These are phyloP conservation scores for Machimus rusticus DNA, from an alignment of 2,888 invertebrate species.

Conservation along the genomic window DNA sequence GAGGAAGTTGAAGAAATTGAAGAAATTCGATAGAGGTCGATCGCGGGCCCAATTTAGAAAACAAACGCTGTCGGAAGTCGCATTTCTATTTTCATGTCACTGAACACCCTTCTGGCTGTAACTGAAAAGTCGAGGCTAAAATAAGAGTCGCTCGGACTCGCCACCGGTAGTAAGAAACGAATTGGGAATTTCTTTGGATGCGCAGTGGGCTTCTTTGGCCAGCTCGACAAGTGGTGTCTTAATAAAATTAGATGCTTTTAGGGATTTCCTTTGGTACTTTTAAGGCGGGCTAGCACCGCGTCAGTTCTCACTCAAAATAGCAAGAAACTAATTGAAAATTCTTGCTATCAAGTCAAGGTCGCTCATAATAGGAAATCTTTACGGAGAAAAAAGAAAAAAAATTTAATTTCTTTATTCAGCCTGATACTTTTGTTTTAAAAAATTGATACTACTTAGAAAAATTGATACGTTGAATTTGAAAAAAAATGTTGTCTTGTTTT, in stretches of 20 bases:
- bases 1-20: neutral
- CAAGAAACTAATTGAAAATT: neutral
- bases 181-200: neutral
- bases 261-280: neutral
- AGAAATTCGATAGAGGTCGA: conserved; percentile 13
- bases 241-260: neutral
- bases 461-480: too few species aligned
- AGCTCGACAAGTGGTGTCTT: neutral
- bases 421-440: neutral
- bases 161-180: neutral
- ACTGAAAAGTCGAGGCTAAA: neutral
- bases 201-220: neutral
- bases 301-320: neutral
- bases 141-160: neutral
- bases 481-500: too few species aligned
- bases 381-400: neutral
- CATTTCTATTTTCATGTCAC: conserved; percentile 28
- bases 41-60: conserved; percentile 17
- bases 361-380: neutral
- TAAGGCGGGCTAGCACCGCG: neutral
- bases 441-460: too few species aligned
- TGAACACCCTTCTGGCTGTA: neutral
- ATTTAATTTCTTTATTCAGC: neutral
- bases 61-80: conserved; percentile 25
- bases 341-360: neutral